Percentiles rank a stretch among this genome's conserved stretches.
Conservation (phyloP, 1,140 invertebrate species). For the Armadillidium nasatum region DNA sequence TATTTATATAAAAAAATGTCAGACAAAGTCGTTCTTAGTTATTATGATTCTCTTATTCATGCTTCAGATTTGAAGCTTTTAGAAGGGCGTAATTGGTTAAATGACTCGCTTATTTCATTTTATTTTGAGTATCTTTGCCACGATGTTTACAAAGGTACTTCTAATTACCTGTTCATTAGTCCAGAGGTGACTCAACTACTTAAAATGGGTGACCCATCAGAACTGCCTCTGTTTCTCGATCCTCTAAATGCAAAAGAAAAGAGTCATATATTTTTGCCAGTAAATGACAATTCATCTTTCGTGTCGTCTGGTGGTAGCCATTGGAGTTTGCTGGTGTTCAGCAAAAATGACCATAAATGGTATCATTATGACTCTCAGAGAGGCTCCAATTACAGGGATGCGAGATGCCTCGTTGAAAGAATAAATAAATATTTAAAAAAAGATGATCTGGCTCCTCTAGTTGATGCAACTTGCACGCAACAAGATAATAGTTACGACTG, state of each 20-base stretch:
- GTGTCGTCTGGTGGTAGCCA: constrained; percentile 73
- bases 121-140: constrained; percentile 82
- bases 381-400: constrained; percentile 57
- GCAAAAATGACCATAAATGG: constrained; percentile 61
- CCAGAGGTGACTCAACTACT: constrained; percentile 80
- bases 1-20: constrained; percentile 25
- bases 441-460: constrained; percentile 47
- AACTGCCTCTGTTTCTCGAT: constrained; percentile 66
- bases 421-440: constrained; percentile 48
- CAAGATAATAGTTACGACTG: constrained; percentile 77
- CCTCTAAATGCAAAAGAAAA: constrained; percentile 62
- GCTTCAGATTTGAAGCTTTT: constrained; percentile 71
- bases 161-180: constrained; percentile 68
- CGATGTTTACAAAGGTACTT: constrained; percentile 59
- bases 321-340: constrained; percentile 77
- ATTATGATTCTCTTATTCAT: constrained; percentile 71
- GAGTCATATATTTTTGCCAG: constrained; percentile 75
- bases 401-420: constrained; percentile 56
- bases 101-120: constrained; percentile 83
- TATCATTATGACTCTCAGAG: constrained; percentile 73
- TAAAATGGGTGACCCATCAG: constrained; percentile 62
- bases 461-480: constrained; percentile 60
- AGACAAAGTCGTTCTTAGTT: constrained; percentile 64
- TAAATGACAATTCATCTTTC: constrained; percentile 72
- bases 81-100: constrained; percentile 74